A percentile compares a stretch with the other conserved stretches of the same genome.
Conservation (phyloP, 64 coral and sea anemone species). For the Pocillopora damicornis region DNA sequence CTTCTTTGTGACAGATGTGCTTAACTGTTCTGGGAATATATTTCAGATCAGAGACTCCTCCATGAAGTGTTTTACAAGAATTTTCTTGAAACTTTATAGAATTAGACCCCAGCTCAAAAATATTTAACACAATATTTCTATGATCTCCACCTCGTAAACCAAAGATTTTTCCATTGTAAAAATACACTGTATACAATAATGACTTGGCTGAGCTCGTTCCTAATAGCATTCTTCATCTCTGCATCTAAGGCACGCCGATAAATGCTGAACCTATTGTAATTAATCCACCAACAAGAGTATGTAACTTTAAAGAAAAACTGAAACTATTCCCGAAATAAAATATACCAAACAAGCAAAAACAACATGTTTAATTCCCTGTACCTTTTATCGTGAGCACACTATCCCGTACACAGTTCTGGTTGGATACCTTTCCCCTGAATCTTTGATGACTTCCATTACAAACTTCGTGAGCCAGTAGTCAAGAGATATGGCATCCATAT, state of each 20-base stretch:
- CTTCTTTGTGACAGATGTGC: slow-evolving; percentile 46
- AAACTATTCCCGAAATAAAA: slow-evolving; percentile 14
- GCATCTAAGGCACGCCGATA: background rate
- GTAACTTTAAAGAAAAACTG: slow-evolving; percentile 30
- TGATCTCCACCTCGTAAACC: slow-evolving; percentile 48
- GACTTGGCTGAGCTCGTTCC: slow-evolving; percentile 39
- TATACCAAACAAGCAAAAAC: no score
- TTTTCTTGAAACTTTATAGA: slow-evolving; percentile 46
- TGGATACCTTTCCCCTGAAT: no score
- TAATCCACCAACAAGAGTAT: slow-evolving; percentile 1
- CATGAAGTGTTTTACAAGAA: slow-evolving; percentile 37
- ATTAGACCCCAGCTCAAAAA: slow-evolving; percentile 43
- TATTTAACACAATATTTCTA: slow-evolving; percentile 40
- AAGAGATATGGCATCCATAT: no score
- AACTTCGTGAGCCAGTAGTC: no score
- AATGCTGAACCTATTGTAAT: slow-evolving; percentile 21
- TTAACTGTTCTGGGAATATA: background rate
- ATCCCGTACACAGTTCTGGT: no score
- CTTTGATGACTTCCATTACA: no score
- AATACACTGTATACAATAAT: slow-evolving; percentile 50
- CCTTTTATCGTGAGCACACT: no score
- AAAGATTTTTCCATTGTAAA: slow-evolving; percentile 57
- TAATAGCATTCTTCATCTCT: background rate
- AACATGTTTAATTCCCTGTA: no score
- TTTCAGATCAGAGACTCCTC: no score